These are phyloP conservation scores for Actenoides hombroni DNA, from an alignment of 2,113 vertebrate species.

Conservation along the genomic window DNA sequence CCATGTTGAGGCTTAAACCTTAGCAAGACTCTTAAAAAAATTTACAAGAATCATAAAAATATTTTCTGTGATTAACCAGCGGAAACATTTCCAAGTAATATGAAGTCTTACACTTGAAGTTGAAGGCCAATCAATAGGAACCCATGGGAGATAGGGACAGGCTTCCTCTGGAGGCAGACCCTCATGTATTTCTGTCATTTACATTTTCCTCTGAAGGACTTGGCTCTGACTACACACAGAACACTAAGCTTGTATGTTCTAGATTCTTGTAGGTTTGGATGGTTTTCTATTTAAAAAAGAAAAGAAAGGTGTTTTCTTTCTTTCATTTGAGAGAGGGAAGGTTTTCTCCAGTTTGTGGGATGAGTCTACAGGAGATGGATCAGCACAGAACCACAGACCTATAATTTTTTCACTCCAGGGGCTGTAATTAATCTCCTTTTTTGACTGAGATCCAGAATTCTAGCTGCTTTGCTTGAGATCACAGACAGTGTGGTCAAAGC, in stretches of 20 bases:
- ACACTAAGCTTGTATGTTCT: not conserved
- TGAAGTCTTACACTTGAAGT: not conserved
- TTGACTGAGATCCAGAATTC: not conserved
- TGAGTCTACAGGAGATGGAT: not conserved
- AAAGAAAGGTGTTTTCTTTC: not conserved
- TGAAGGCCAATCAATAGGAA: not conserved
- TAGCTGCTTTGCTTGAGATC: not conserved
- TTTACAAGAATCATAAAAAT: not conserved
- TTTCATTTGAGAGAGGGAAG: not conserved
- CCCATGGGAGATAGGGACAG: not conserved
- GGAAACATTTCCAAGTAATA: not conserved
- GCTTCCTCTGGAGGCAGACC: not conserved
- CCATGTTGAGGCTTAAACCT: not conserved
- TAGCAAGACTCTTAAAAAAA: not conserved
- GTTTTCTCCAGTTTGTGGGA: not conserved
- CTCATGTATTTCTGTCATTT: not conserved
- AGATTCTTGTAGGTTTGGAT: not conserved
- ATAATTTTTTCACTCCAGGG: not conserved
- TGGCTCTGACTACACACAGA: not conserved
- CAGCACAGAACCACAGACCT: not conserved
- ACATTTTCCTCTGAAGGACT: conserved; percentile 6
- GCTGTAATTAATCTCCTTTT: not conserved
- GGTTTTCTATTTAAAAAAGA: not conserved
- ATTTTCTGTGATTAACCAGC: not conserved
- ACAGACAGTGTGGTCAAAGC: not conserved